A percentile compares a stretch with the other conserved stretches of the same genome.
These are phyloP conservation scores for Cotesia chilonis DNA, from an alignment of 1,140 invertebrate genomes.

Conservation along the genomic window DNA sequence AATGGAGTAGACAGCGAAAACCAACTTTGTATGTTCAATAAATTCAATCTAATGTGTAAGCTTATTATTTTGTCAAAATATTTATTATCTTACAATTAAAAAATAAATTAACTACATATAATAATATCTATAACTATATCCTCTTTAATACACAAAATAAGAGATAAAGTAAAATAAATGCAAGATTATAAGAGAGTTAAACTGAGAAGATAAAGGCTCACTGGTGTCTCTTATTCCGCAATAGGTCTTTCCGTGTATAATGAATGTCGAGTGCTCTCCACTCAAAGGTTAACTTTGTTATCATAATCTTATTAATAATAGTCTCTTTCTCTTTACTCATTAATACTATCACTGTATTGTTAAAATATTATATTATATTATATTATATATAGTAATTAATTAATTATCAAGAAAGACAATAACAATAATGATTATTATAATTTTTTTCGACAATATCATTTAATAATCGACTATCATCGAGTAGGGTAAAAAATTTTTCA, in stretches of 20 bases:
- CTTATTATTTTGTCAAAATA: not conserved
- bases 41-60: constrained; percentile 2
- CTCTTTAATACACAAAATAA: too few species aligned
- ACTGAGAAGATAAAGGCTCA: not conserved
- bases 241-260: not conserved
- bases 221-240: not conserved
- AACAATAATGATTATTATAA: too few species aligned
- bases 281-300: constrained; percentile 13
- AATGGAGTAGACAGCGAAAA: constrained; percentile 27
- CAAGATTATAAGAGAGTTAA: too few species aligned
- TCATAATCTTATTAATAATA: constrained; percentile 4
- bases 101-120: too few species aligned
- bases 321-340: not conserved
- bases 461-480: not conserved
- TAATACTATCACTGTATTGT: too few species aligned
- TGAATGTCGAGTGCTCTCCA: constrained; percentile 10
- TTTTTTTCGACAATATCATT: too few species aligned
- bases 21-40: constrained; percentile 17
- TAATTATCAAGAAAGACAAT: too few species aligned
- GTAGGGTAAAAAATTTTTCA: not conserved
- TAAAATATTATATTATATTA: too few species aligned
- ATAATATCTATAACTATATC: too few species aligned
- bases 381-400: too few species aligned
- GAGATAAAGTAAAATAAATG: too few species aligned
- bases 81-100: too few species aligned